Conservation (phyloP, 2,888 invertebrate genomes). For the Argyra leucocephala region DNA sequence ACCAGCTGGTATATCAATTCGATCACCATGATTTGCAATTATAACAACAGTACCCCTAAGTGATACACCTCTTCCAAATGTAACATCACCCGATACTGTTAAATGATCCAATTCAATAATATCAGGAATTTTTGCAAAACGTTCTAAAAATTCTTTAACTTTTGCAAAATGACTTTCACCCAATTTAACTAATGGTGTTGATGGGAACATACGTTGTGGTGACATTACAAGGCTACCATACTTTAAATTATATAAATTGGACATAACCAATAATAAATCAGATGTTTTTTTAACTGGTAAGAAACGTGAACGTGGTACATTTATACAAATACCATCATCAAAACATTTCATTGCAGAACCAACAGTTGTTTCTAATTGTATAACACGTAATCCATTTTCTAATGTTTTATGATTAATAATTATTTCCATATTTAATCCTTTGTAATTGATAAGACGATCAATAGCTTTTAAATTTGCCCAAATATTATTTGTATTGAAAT, state of each 20-base stretch:
- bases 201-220: conserved; percentile 88
- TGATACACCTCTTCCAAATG: conserved; percentile 89
- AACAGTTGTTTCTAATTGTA: conserved; percentile 96
- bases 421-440: conserved; percentile 87
- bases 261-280: conserved; percentile 94
- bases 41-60: conserved; percentile 98
- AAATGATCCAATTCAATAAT: conserved; percentile 94
- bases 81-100: conserved; percentile 98
- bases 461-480: conserved; percentile 93
- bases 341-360: conserved; percentile 99
- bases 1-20: conserved; percentile 96
- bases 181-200: conserved; percentile 92
- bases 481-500: conserved; percentile 98
- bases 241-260: conserved; percentile 86
- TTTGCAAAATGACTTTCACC: conserved; percentile 95
- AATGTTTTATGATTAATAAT: conserved; percentile 95
- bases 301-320: conserved; percentile 92
- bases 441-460: conserved; percentile 70
- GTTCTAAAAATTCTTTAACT: conserved; percentile 84
- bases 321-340: conserved; percentile 86
- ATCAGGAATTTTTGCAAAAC: conserved; percentile 95
- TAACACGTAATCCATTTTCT: conserved; percentile 84
- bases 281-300: conserved; percentile 99
- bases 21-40: conserved; percentile 98
- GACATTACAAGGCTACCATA: conserved; percentile 92